A percentile compares a stretch with the other conserved stretches of the same genome.
Evolutionary conservation across 64 coral and sea anemone species (phyloP).

Genomic region (Exaiptasia diaphana): DNA sequence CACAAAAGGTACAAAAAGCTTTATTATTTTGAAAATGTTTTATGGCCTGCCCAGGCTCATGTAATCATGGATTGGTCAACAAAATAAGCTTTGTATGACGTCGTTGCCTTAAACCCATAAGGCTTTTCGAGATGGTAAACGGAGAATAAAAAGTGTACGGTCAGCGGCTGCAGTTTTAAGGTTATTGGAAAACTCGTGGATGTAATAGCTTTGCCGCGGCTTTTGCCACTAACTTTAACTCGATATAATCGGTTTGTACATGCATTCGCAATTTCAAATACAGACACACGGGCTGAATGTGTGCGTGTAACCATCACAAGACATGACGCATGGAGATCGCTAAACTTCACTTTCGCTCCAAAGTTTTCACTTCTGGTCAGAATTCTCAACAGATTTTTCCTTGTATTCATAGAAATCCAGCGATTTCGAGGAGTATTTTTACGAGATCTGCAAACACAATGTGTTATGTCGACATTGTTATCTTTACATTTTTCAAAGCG

Average conservation of each 20-base stretch:
- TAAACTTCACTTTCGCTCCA: not conserved
- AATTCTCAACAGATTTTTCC: not conserved
- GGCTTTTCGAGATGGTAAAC: slow-evolving; percentile 74
- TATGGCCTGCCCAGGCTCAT: not conserved
- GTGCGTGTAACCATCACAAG: not conserved
- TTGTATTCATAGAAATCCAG: not conserved
- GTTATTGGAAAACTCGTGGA: slow-evolving; percentile 55
- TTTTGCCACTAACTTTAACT: slow-evolving; percentile 61
- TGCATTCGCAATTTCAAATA: slow-evolving; percentile 64
- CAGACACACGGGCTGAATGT: not conserved
- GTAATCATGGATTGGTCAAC: too few species aligned
- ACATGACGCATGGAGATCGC: not conserved
- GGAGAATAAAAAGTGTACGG: slow-evolving; percentile 74
- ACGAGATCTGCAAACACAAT: slow-evolving; percentile 59
- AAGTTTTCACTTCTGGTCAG: not conserved
- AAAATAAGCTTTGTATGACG: slow-evolving; percentile 9
- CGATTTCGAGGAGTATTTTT: not conserved
- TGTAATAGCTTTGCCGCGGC: slow-evolving; percentile 41
- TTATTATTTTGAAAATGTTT: too few species aligned
- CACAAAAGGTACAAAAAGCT: too few species aligned
- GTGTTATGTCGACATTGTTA: slow-evolving; percentile 39
- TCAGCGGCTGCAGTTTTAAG: slow-evolving; percentile 41
- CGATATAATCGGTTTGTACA: slow-evolving; percentile 54
- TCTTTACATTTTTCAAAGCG: slow-evolving; percentile 68
- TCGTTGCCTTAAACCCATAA: slow-evolving; percentile 25